Conservation (phyloP, 2,888 invertebrate genomes). For the Eristalis tenax region DNA sequence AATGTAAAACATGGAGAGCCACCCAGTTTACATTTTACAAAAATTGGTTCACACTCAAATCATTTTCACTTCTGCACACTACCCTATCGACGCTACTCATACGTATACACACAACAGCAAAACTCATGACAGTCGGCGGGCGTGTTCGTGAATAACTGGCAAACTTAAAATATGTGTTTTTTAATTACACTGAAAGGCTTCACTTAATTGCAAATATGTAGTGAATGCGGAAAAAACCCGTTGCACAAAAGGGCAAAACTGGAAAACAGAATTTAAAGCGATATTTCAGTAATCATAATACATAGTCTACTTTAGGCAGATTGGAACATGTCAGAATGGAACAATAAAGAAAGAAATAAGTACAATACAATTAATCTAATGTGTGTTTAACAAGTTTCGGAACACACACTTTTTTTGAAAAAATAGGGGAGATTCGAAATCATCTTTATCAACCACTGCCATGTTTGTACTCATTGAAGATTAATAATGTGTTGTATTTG, state of each 20-base stretch:
- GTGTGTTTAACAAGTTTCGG: not conserved
- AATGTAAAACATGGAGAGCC: not conserved
- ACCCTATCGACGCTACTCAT: not conserved
- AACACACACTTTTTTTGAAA: not conserved
- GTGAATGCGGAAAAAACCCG: not conserved
- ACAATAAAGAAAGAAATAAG: not conserved
- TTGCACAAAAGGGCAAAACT: not conserved
- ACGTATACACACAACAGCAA: not conserved
- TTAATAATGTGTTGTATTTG: no score
- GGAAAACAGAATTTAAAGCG: no score
- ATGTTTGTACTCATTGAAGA: not conserved
- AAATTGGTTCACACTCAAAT: not conserved
- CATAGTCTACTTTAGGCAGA: not conserved
- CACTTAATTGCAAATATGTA: not conserved
- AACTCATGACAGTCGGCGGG: not conserved
- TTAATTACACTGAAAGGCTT: not conserved
- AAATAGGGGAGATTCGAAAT: not conserved
- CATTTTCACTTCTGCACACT: not conserved
- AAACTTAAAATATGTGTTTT: conserved; percentile 1
- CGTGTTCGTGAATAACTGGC: not conserved
- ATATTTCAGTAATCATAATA: not conserved
- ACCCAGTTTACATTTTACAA: not conserved
- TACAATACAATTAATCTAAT: not conserved
- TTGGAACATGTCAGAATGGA: not conserved
- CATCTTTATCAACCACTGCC: no score